Evolutionary conservation across 2,888 invertebrate species (phyloP), one percentile per base, ranked within the genome.

Genomic region (Parelbella ahira): DNA sequence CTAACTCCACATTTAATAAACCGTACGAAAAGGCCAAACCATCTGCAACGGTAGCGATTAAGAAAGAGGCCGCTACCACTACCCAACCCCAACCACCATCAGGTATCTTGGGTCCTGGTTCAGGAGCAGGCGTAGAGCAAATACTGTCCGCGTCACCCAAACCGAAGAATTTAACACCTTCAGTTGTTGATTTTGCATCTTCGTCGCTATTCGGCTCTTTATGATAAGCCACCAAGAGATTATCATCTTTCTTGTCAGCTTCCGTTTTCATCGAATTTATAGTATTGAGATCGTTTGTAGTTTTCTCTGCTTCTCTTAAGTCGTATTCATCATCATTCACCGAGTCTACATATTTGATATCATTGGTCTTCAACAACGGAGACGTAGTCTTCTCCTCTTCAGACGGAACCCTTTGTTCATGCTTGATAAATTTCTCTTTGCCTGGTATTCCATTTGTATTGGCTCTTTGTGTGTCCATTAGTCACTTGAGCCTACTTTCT

Each of bases 71-170:
- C 7, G 93, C 86, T 0, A 98, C 97, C 0, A 98, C 94, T 48
- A 96, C 91, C 97, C 96, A 97, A 13, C 96, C 96, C 93, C 94
- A 96, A 13, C 95, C 95, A n/a, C 95, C 95, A 60, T 95, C 95
- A 0, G 94, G 95, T 42, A 93, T 91, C 49, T 90, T 90, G 0
- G 91, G 90, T 24, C 80, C 81, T 75, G 81, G 53, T 44, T 81
- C 68, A 49, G 58, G 51, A 15, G 77, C 49, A 32, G 74, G 56
- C 56, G 76, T 73, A 1, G 88, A 88, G 47, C 88, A 79, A 50
- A 87, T 80, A 63, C 88, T 88, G 56, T 89, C 86, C 30, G 72
- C 71, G 49, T 87, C 88, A 34, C 83, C 86, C 46, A 90, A 69
- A 6, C 89, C 88, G 47, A 89, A 77, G 50, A 88, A 88, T 59